Evolutionary conservation across 2,113 vertebrate species (phyloP).

Genomic region (Amia ocellicauda): DNA sequence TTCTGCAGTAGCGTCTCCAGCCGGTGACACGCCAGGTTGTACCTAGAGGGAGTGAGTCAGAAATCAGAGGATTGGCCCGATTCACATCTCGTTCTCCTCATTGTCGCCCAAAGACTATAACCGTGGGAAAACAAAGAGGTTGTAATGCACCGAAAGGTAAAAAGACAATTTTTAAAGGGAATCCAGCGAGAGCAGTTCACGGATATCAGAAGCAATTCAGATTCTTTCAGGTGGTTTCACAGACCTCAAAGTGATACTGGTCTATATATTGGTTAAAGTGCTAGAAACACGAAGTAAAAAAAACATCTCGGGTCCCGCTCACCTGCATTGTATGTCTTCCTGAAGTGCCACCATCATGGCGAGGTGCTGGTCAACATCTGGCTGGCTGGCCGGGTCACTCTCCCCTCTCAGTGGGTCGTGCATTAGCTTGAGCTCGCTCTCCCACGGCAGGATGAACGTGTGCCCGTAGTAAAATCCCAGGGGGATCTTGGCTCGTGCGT

Average conservation of each 20-base stretch:
- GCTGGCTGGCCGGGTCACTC: slow-evolving; percentile 82
- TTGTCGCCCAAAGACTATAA: no score
- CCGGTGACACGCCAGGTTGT: slow-evolving; percentile 95
- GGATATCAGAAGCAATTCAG: no score
- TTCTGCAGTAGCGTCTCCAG: slow-evolving; percentile 94
- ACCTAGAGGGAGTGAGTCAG: slow-evolving; percentile 60
- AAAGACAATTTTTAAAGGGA: no score
- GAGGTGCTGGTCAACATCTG: slow-evolving; percentile 93
- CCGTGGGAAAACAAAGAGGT: no score
- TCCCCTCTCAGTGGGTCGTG: slow-evolving; percentile 91
- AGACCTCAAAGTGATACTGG: no score
- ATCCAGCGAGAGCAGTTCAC: no score
- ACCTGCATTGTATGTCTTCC: slow-evolving; percentile 99
- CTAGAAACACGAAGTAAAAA: no score
- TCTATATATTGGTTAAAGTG: no score
- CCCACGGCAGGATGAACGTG: slow-evolving; percentile 95
- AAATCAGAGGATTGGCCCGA: no score
- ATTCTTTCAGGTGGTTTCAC: no score
- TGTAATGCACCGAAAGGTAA: neutral
- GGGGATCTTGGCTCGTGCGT: slow-evolving; percentile 95
- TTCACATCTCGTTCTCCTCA: neutral
- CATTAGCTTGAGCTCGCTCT: slow-evolving; percentile 94
- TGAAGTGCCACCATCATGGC: slow-evolving; percentile 95
- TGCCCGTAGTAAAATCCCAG: slow-evolving; percentile 97
- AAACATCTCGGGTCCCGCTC: no score